These are phyloP conservation scores for Malacoctenus gilli DNA, from an alignment of 2,797 vertebrate genomes.

Conservation along the genomic window DNA sequence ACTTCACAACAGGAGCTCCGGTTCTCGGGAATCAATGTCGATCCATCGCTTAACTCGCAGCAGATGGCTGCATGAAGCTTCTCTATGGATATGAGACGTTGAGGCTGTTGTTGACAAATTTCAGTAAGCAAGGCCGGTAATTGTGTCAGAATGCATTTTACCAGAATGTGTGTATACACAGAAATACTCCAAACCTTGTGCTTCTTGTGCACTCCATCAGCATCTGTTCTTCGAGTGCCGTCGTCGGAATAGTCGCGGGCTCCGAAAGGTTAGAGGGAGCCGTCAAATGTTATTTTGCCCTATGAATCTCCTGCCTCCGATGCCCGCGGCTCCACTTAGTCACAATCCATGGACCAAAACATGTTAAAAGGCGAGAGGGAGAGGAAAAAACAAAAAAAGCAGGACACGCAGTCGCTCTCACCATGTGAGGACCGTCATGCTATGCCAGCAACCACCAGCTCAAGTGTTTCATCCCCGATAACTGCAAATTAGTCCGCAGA, in stretches of 20 bases:
- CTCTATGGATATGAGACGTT: too few relatives aligned
- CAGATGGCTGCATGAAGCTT: too few relatives aligned
- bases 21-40: too few relatives aligned
- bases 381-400: neutral
- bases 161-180: too few relatives aligned
- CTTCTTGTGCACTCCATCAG: too few relatives aligned
- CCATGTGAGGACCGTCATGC: conserved; percentile 20
- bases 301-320: neutral
- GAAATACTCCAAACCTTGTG: too few relatives aligned
- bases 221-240: neutral
- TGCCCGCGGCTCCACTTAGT: too few relatives aligned
- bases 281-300: neutral
- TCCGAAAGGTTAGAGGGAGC: conserved; percentile 1
- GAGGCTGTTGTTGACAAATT: too few relatives aligned
- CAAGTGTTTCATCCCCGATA: conserved; percentile 42
- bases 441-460: conserved; percentile 11
- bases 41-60: too few relatives aligned
- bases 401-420: neutral
- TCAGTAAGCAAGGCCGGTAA: too few relatives aligned
- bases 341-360: conserved; percentile 23
- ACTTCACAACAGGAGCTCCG: too few relatives aligned
- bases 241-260: neutral
- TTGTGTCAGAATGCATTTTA: neutral
- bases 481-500: conserved; percentile 7
- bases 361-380: neutral